A percentile compares a stretch with the other conserved stretches of the same genome.
Evolutionary conservation across 2,888 invertebrate genomes (phyloP).

Genomic region (Xylota segnis): DNA sequence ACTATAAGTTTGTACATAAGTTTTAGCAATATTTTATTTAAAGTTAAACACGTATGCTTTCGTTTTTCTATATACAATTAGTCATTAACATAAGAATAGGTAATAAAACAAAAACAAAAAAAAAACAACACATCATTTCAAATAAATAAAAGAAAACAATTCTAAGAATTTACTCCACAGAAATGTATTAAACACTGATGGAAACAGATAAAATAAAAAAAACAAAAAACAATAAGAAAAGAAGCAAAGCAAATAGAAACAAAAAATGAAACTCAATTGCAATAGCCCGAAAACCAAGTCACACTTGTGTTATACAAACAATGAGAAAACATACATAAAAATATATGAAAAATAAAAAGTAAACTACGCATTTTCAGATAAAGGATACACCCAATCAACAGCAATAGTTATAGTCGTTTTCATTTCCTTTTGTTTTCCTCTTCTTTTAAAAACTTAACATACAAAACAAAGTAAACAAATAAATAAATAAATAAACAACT

Average conservation of each 20-base stretch:
- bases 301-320: constrained; percentile 40
- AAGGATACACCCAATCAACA: constrained; percentile 70
- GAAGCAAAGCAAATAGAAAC: constrained; percentile 4
- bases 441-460: constrained; percentile 21
- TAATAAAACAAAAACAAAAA: constrained; percentile 41
- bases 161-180: constrained; percentile 13
- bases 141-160: constrained; percentile 1
- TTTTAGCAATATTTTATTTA: constrained; percentile 17
- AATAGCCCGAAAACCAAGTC: constrained; percentile 54
- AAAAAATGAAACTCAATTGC: constrained; percentile 23
- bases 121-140: constrained; percentile 27
- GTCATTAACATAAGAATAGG: constrained; percentile 62
- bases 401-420: constrained; percentile 37
- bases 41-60: background rate
- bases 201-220: background rate
- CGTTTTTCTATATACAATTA: constrained; percentile 22
- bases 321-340: constrained; percentile 15
- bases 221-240: constrained; percentile 13
- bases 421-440: constrained; percentile 2
- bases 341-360: constrained; percentile 6
- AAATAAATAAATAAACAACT: constrained; percentile 41
- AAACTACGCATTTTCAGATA: constrained; percentile 75
- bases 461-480: no score
- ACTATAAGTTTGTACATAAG: constrained; percentile 40
- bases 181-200: constrained; percentile 42